Percentiles rank a stretch among this genome's conserved stretches.
Conservation (phyloP, 23 tunicate genomes). For the Styela plicata region DNA sequence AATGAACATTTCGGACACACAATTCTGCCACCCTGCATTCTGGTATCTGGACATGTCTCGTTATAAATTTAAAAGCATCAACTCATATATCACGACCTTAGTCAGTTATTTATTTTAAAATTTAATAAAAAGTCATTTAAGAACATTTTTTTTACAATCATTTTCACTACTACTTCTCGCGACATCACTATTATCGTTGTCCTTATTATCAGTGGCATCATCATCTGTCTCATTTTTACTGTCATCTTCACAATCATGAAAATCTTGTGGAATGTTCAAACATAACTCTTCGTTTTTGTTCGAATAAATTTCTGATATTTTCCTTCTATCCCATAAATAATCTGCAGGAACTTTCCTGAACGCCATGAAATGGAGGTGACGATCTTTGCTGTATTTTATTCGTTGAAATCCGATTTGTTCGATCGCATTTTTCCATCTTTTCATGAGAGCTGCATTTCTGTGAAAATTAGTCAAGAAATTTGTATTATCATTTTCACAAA, state of each 20-base stretch:
- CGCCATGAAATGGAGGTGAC: constrained; percentile 68
- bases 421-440: constrained; percentile 58
- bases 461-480: too few relatives aligned
- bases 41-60: too few relatives aligned
- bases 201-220: neutral
- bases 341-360: constrained; percentile 70
- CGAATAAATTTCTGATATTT: neutral
- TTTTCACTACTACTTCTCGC: neutral
- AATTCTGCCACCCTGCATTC: too few relatives aligned
- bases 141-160: too few relatives aligned
- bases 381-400: constrained; percentile 57
- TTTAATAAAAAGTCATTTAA: too few relatives aligned
- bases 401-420: constrained; percentile 73
- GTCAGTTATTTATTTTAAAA: too few relatives aligned
- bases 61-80: too few relatives aligned
- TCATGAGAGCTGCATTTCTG: constrained; percentile 70
- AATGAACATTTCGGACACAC: too few relatives aligned
- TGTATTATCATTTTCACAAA: too few relatives aligned
- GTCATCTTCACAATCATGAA: constrained; percentile 20
- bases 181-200: neutral
- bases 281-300: neutral
- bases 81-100: too few relatives aligned
- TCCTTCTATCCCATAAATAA: constrained; percentile 60
- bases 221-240: neutral
- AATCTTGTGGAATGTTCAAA: constrained; percentile 39